Evolutionary conservation across 1,140 invertebrate genomes (phyloP).

Genomic region (Euschistus heros): DNA sequence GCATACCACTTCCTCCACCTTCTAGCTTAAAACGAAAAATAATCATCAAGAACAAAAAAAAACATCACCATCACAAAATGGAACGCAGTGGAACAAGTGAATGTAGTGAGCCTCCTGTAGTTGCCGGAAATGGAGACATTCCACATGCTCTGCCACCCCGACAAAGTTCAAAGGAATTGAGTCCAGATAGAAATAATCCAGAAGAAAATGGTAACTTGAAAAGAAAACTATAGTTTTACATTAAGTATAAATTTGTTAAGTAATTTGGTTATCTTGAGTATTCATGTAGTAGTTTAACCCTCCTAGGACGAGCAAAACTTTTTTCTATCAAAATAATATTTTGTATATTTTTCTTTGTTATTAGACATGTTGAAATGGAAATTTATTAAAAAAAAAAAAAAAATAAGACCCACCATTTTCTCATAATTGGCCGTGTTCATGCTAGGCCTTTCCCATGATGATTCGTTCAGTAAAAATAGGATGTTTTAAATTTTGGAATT

Average conservation of each 20-base stretch:
- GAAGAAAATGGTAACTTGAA: slow-evolving; percentile 39
- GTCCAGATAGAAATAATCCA: slow-evolving; percentile 40
- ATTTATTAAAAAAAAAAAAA: too few species aligned
- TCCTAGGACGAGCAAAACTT: too few species aligned
- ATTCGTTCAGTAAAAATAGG: too few species aligned
- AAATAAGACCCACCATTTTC: too few species aligned
- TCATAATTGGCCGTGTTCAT: too few species aligned
- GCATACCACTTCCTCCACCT: slow-evolving; percentile 76
- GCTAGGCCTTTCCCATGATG: too few species aligned
- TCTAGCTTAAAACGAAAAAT: slow-evolving; percentile 78
- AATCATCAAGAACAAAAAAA: slow-evolving; percentile 98
- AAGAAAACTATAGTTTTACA: not conserved
- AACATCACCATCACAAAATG: slow-evolving; percentile 58
- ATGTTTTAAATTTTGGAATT: too few species aligned
- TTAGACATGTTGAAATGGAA: too few species aligned
- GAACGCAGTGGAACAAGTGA: slow-evolving; percentile 31
- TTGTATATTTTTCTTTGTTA: too few species aligned
- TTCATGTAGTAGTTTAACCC: too few species aligned
- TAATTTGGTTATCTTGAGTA: not conserved
- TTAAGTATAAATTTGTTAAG: not conserved
- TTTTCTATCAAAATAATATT: too few species aligned
- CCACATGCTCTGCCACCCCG: slow-evolving; percentile 44
- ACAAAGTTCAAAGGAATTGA: slow-evolving; percentile 49
- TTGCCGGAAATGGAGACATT: slow-evolving; percentile 50
- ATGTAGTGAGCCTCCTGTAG: slow-evolving; percentile 27